Base-by-base conservation (phyloP, 2,888 invertebrate species). In the Cephus runcator region DNA sequence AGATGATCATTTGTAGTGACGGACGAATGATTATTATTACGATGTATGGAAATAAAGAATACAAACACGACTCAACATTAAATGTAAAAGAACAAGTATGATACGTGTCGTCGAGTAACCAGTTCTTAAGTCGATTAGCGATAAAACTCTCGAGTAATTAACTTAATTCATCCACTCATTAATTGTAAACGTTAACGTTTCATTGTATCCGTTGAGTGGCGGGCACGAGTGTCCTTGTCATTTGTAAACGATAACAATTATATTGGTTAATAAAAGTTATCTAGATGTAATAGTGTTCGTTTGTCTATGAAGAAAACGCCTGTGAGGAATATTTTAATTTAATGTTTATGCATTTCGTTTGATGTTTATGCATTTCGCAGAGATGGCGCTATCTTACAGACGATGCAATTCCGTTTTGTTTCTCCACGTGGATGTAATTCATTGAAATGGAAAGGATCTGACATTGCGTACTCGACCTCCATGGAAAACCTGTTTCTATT, bases 221-320 rank as follows among this genome's bases (percentile, higher is more conserved):
- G 87, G 69, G 36, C 34, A 35, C n/a, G 31, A n/a, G 31, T 85
- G 86, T 86, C 86, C 89, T 86, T 88, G 86, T 90, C 87, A 88
- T 91, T 91, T 91, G 89, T 90, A 90, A 56, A 90, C 89, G 87
- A 91, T 90, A 90, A 89, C 87, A 88, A 89, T 88, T 88, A 90
- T 88, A 91, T 91, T 91, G 91, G 90, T 91, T 91, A 90, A 91
- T 90, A 91, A 91, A 91, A 91, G 90, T 91, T 91, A 90, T 91
- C 91, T 91, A 91, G 91, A 91, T 91, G 91, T 91, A 91, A 35
- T 33, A 12, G 31, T 11, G 74, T 77, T 76, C 31, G 33, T 74
- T 79, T 15, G 3, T 73, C 69, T 69, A 33, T 73, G 12, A 30
- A n/a, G 12, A 33, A 12, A 4, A 15, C 3, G 12, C 35, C 34